Evolutionary conservation across 1,140 invertebrate species (phyloP).

Genomic region (Macrocentrus cingulum): DNA sequence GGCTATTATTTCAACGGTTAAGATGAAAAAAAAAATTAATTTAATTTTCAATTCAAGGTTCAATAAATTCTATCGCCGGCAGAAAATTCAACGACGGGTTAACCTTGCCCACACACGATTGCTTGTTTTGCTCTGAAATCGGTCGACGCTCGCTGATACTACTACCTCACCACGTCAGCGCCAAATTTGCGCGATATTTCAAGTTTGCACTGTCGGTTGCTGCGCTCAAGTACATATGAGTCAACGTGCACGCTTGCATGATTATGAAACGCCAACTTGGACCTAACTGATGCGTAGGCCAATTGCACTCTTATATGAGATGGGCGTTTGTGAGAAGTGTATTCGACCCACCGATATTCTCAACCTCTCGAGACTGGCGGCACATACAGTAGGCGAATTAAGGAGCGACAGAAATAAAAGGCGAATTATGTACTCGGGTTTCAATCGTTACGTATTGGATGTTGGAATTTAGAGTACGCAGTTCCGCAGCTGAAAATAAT

Average conservation of each 20-base stretch:
- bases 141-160: constrained; percentile 5
- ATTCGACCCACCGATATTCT: constrained; percentile 25
- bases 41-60: too few relatives aligned
- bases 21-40: neutral
- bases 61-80: too few relatives aligned
- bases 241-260: constrained; percentile 1
- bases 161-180: neutral
- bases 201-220: neutral
- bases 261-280: constrained; percentile 20
- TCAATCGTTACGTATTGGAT: constrained; percentile 23
- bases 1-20: too few relatives aligned
- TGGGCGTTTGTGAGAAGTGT: constrained; percentile 23
- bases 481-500: constrained; percentile 56
- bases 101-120: constrained; percentile 1
- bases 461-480: constrained; percentile 41
- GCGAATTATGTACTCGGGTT: constrained; percentile 10
- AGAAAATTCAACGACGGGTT: neutral
- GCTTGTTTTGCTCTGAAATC: constrained; percentile 2
- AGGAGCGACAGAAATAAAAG: constrained; percentile 8
- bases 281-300: constrained; percentile 19
- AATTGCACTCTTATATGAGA: constrained; percentile 5
- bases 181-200: constrained; percentile 10
- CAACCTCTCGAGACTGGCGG: constrained; percentile 1
- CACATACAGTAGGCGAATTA: neutral
- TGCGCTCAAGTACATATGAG: neutral